Conservation (phyloP, 2,113 vertebrate genomes). For the Platichthys flesus region DNA sequence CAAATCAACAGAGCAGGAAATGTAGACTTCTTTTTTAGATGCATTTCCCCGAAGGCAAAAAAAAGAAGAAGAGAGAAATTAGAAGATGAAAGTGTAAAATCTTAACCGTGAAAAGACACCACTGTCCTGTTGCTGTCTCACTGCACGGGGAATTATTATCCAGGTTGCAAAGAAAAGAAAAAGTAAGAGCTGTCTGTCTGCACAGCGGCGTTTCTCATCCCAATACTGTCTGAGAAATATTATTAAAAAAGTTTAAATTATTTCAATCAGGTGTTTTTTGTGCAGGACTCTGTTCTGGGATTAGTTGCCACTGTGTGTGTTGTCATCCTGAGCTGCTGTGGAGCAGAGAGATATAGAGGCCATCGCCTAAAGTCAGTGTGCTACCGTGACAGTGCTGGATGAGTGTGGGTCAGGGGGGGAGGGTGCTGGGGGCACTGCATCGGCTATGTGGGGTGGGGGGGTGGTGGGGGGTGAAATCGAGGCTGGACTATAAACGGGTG, state of each 20-base stretch:
- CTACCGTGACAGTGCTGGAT: conserved; percentile 33
- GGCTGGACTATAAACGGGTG: conserved; percentile 6
- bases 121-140: not conserved
- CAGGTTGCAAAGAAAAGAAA: not conserved
- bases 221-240: conserved; percentile 10
- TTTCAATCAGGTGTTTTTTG: conserved; percentile 29
- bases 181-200: not conserved
- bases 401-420: conserved; percentile 40
- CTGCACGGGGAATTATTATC: not conserved
- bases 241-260: not conserved
- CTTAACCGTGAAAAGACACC: not conserved
- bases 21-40: not conserved
- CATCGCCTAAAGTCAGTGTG: conserved; percentile 36
- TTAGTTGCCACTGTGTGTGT: conserved; percentile 35
- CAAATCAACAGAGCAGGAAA: not conserved
- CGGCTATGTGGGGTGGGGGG: conserved; percentile 7
- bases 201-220: not conserved
- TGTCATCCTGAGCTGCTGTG: conserved; percentile 25
- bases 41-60: not conserved
- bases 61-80: no score
- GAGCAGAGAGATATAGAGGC: conserved; percentile 35
- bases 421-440: conserved; percentile 1
- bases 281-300: conserved; percentile 20
- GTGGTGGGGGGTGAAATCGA: not conserved
- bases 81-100: not conserved